phyloP scores from a whole-genome alignment of 1,140 invertebrate species.

The Campoletis sonorensis region DNA sequence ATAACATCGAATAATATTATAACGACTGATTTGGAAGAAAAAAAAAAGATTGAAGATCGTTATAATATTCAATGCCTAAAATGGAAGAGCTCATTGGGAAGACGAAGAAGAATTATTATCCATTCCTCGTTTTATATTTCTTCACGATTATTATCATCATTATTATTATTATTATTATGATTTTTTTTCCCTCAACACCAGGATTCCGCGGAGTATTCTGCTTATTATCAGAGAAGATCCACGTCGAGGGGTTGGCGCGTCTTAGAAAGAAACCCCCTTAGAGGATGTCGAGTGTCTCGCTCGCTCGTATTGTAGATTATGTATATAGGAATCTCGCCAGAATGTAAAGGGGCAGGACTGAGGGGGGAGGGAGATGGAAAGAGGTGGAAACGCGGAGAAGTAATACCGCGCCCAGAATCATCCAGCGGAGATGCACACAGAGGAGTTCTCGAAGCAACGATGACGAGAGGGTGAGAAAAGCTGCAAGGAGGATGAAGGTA shows the following conservation, averaged over 20 bases:
- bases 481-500: constrained; percentile 34
- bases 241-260: not conserved
- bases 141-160: no score
- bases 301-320: not conserved
- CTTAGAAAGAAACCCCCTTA: not conserved
- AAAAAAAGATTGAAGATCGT: no score
- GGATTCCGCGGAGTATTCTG: constrained; percentile 55
- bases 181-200: not conserved
- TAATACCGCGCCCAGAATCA: constrained; percentile 28
- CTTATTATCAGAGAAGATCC: constrained; percentile 54
- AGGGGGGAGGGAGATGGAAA: not conserved
- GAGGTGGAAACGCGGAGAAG: constrained; percentile 11
- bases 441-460: constrained; percentile 14
- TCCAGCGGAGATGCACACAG: constrained; percentile 11
- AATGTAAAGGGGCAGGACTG: constrained; percentile 55
- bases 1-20: no score
- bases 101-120: no score
- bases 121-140: no score
- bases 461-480: not conserved
- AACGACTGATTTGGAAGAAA: no score
- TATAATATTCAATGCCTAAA: no score
- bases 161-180: no score
- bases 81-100: no score
- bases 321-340: constrained; percentile 43
- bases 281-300: not conserved